Conservation (phyloP, 2,888 invertebrate genomes). For the Urechis unicinctus region DNA sequence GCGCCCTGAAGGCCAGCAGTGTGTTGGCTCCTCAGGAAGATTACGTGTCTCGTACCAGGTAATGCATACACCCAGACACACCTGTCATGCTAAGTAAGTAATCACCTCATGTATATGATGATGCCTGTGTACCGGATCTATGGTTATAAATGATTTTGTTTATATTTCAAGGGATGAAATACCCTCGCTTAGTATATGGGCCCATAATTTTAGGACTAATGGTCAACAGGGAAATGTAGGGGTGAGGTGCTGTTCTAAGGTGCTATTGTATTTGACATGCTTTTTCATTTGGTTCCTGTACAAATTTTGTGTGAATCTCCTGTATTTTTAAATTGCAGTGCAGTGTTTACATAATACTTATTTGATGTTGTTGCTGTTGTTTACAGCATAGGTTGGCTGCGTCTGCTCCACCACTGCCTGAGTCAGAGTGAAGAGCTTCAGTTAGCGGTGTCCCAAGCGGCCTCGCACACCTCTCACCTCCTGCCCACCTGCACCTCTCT, state of each 20-base stretch:
- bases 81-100: no score
- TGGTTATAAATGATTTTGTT: no score
- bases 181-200: no score
- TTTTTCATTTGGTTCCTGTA: no score
- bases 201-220: no score
- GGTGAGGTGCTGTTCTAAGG: no score
- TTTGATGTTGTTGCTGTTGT: neutral
- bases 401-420: conserved; percentile 73
- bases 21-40: conserved; percentile 40
- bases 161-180: no score
- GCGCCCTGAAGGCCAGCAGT: conserved; percentile 23
- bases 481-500: conserved; percentile 68
- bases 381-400: conserved; percentile 79
- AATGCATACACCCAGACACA: no score
- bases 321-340: no score
- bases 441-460: conserved; percentile 38
- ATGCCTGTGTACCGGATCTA: neutral
- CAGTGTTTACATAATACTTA: neutral
- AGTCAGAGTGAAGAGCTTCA: conserved; percentile 49
- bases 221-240: no score
- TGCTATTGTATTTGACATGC: no score
- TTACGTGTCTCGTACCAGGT: conserved; percentile 45
- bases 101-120: neutral
- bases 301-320: no score
- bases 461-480: conserved; percentile 65